Evolutionary conservation across 2,888 invertebrate genomes (phyloP).

Genomic region (Eumerus sabulonum): DNA sequence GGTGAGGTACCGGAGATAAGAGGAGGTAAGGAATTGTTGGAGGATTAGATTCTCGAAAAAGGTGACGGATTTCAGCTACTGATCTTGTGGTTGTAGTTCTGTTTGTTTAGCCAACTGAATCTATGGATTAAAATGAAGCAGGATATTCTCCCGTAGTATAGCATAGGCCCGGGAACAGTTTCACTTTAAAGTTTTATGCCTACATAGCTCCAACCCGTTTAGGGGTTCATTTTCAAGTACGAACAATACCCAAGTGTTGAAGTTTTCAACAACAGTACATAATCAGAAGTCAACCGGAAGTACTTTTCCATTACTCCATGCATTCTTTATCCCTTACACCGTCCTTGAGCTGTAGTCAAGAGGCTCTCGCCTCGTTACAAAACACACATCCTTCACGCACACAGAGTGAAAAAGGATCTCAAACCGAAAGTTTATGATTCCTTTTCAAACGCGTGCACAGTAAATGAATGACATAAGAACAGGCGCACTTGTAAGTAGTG

Average conservation of each 20-base stretch:
- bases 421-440: constrained; percentile 51
- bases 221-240: too few species aligned
- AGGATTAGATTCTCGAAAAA: constrained; percentile 60
- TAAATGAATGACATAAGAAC: constrained; percentile 47
- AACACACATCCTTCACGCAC: background rate
- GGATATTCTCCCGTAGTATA: background rate
- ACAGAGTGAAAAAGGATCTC: constrained; percentile 27
- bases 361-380: too few species aligned
- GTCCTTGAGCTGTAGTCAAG: background rate
- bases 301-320: constrained; percentile 47
- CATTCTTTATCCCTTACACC: constrained; percentile 31
- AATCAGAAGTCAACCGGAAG: constrained; percentile 59
- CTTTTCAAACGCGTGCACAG: constrained; percentile 19
- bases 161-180: constrained; percentile 4
- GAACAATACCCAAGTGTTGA: constrained; percentile 18
- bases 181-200: constrained; percentile 7
- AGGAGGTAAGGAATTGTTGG: constrained; percentile 44
- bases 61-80: constrained; percentile 65
- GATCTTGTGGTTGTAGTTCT: constrained; percentile 61
- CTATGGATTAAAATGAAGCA: constrained; percentile 44
- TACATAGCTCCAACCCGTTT: too few species aligned
- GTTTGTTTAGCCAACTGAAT: constrained; percentile 62
- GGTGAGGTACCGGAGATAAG: constrained; percentile 33
- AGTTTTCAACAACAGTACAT: constrained; percentile 33
- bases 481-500: too few species aligned